A percentile compares a stretch with the other conserved stretches of the same genome.
Evolutionary conservation across 2,113 vertebrate species (phyloP).

Genomic region (Pampusana beccarii): DNA sequence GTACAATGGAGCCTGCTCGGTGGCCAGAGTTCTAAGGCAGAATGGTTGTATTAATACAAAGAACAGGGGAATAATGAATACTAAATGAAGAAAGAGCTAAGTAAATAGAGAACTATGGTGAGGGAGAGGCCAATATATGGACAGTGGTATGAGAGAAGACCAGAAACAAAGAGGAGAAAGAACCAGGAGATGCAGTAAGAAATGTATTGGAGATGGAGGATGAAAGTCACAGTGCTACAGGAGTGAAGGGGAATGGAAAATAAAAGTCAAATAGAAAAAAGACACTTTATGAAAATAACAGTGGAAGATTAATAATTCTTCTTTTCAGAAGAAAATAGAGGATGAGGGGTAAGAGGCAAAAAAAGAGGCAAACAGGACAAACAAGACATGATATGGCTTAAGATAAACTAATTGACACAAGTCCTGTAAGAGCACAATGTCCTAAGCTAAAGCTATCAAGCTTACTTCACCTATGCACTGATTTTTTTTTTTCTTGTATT

Average conservation of each 20-base stretch:
- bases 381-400: not conserved
- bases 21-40: not conserved
- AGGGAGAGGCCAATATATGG: not conserved
- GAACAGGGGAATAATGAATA: constrained; percentile 30
- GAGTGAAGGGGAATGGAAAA: not conserved
- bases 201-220: not conserved
- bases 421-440: not conserved
- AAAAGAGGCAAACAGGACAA: not conserved
- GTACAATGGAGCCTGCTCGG: not conserved
- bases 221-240: not conserved
- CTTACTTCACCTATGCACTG: not conserved
- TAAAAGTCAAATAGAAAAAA: not conserved
- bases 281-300: not conserved
- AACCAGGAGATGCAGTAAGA: not conserved
- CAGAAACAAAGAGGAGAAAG: not conserved
- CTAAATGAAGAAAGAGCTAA: constrained; percentile 8
- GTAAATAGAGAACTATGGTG: not conserved
- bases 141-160: not conserved
- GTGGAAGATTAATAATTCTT: not conserved
- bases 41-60: not conserved
- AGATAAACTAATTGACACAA: not conserved
- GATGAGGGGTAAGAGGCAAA: not conserved
- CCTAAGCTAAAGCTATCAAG: not conserved
- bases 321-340: not conserved
- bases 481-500: not conserved